A percentile compares a stretch with the other conserved stretches of the same genome.
Evolutionary conservation across 2,797 vertebrate genomes (phyloP).

Genomic region (Babyrousa celebensis): DNA sequence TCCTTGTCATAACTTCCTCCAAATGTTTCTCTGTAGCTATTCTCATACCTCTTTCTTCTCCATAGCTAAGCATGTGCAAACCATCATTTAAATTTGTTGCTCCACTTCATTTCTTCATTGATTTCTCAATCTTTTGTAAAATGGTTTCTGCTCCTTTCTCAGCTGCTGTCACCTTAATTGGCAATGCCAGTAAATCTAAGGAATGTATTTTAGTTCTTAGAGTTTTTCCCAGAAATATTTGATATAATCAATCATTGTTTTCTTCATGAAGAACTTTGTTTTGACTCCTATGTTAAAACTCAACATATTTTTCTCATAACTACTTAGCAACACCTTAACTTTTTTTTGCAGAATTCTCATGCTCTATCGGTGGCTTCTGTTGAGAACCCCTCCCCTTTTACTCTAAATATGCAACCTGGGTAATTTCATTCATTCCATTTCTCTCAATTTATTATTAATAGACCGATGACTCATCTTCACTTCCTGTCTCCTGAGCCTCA

Average conservation of each 20-base stretch:
- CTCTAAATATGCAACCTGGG: background rate
- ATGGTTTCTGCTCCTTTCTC: background rate
- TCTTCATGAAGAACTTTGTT: background rate
- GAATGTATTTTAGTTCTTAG: background rate
- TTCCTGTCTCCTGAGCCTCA: background rate
- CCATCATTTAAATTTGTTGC: background rate
- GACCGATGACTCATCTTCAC: background rate
- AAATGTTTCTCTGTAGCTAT: background rate
- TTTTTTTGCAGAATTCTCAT: background rate
- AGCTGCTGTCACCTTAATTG: background rate
- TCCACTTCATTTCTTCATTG: background rate
- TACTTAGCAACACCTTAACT: background rate
- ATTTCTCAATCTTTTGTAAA: background rate
- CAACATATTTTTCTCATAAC: background rate
- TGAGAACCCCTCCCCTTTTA: background rate
- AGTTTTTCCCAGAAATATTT: background rate
- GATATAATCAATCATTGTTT: background rate
- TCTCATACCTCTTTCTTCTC: background rate
- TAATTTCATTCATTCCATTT: background rate
- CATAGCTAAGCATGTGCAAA: background rate
- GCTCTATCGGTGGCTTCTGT: background rate
- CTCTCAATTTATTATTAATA: background rate
- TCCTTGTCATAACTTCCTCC: background rate
- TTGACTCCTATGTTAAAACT: background rate
- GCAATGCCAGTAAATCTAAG: slow-evolving; percentile 16